Base-by-base conservation (phyloP, 2,888 invertebrate species). In the Mesochorus sp. region DNA sequence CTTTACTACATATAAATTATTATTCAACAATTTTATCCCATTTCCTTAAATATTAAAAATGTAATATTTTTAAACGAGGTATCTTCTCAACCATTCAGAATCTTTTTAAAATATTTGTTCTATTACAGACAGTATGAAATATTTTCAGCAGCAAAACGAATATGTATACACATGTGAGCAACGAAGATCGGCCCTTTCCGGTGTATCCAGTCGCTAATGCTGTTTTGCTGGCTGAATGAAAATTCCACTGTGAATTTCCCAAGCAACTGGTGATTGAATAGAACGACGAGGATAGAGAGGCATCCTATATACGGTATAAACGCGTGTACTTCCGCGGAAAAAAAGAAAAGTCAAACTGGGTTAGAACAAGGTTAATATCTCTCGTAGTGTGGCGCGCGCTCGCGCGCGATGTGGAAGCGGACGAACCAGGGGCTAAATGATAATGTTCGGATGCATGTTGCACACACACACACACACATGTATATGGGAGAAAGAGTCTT, bases 271-370 rank as follows among this genome's bases (percentile, higher is more conserved):
- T 47, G 68, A 51, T 73, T 74, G 67, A 70, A 74, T 64, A 55
- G 62, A 42, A 19, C 37, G 31, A 59, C n/a, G n/a, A n/a, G n/a
- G n/a, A n/a, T n/a, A 47, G 37, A 51, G 51, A 53, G n/a, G 66
- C 53, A n/a, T 12, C 0, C 8, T 5, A 19, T 5, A 1, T n/a
- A 17, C 24, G 26, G 70, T 39, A 49, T 67, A 51, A 37, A 24
- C 10, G 12, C 59, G 59, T 51, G 51, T 59, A 55, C 81, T 84
- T 84, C 83, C 81, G 80, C 76, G 74, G 76, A 64, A 76, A 59
- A 84, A 82, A 80, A 80, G 81, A 77, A 83, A 75, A 61, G 80
- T 77, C 76, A 82, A 85, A 84, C 81, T 85, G 75, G 85, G 85
- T 84, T 84, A 85, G 78, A 76, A 79, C 81, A 78, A 82, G 82